Base-by-base conservation (phyloP, 2,797 vertebrate genomes). In the Hydrocynus forskahlii region DNA sequence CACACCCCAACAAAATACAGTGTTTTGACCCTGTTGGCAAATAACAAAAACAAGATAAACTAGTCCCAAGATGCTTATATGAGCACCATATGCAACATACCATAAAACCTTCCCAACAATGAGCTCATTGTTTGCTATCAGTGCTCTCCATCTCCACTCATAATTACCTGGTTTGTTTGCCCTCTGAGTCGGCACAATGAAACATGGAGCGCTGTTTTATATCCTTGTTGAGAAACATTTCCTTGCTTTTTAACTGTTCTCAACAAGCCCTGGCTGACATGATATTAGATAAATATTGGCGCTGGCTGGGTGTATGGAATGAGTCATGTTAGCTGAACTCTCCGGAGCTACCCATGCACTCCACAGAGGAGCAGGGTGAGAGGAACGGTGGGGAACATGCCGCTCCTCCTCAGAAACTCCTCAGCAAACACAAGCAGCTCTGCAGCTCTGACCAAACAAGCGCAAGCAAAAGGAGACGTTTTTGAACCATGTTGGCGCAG, bases 371-470 rank as follows among this genome's bases (percentile, higher is more conserved):
- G 90, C 82, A 79, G 88, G 89, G 86, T 80, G 81, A 88, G 92
- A 92, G 69, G 87, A 94, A 85, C 84, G 86, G 89, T 82, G 81
- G 89, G 87, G 85, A 89, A 84, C 81, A 74, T 64, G 88, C 91
- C 89, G 94, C 94, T 94, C 94, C 94, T 93, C 87, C 91, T 94
- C 93, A 94, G 94, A 95, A 94, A 93, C 91, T 93, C 95, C 93
- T 96, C 92, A 86, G 93, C 96, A 97, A 97, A 97, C 95, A 97
- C 89, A 87, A 91, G 92, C 94, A 95, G 95, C 94, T 90, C 95
- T 93, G 90, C 93, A 95, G 96, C 94, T 90, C 95, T 94, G 91
- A 93, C 94, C 95, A 98, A 98, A 97, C 95, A 98, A 93, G 92
- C 93, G 91, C 92, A 94, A 95, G 96, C 91, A 90, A 84, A 81